Evolutionary conservation across 1,140 invertebrate genomes (phyloP), one percentile per base, ranked within the genome.

Genomic region (Pantala flavescens): DNA sequence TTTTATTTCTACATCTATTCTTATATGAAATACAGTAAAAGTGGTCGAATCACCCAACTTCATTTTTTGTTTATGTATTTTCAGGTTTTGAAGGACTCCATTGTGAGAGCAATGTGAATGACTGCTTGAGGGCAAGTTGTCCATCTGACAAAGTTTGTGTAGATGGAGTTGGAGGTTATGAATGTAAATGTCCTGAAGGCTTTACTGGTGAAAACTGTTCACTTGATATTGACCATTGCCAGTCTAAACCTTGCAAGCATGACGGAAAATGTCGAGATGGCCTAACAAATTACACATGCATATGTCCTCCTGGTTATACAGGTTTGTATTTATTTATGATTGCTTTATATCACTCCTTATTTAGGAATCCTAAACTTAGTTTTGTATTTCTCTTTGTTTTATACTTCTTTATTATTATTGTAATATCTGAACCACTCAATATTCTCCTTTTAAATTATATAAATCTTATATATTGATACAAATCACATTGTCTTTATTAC

Each of bases 21-120:
- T n/a, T n/a, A n/a, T n/a, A n/a, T n/a, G n/a, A n/a, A n/a, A n/a
- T n/a, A n/a, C n/a, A n/a, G n/a, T n/a, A n/a, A n/a, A n/a, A n/a
- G n/a, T n/a, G n/a, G n/a, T n/a, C n/a, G n/a, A n/a, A n/a, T n/a
- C n/a, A n/a, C n/a, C 9, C 28, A 36, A 36, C 9, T 2, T 36
- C 28, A 36, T 5, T 9, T 36, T 36, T 9, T 36, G 28, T 7
- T 7, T 63, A 19, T 63, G 49, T 63, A 3, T 63, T 63, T 63
- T 11, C 73, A 79, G 90, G 89, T 23, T 97, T 90, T 84, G 87
- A 88, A 73, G 95, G 95, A 11, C 83, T 86, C 72, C 82, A 87
- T 23, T 98, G 95, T 83, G 91, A 96, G 74, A 83, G 86, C 24
- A 88, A 93, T 76, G 88, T 91, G 71, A 89, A 94, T 82, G 89